Evolutionary conservation across 2,113 vertebrate species (phyloP).

Genomic region (Myanophis thanlyinensis): DNA sequence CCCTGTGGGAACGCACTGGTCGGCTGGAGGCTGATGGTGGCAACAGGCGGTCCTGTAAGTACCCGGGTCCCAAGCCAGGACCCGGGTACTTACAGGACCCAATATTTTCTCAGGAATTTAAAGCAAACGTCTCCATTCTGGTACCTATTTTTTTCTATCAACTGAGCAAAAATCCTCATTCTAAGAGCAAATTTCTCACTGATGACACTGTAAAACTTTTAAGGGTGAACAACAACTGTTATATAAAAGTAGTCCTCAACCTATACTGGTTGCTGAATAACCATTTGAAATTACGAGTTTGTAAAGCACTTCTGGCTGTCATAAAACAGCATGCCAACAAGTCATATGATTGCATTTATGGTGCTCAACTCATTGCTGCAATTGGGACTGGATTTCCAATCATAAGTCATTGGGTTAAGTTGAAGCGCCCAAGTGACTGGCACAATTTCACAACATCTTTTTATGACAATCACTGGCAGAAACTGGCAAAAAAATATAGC

Average conservation of each 20-base stretch:
- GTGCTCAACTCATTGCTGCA: not conserved
- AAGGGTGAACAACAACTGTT: not conserved
- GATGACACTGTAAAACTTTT: not conserved
- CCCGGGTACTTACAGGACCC: no score
- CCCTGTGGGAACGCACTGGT: no score
- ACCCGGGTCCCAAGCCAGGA: no score
- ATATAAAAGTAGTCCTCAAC: not conserved
- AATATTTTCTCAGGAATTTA: not conserved
- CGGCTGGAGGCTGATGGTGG: no score
- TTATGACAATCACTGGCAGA: no score
- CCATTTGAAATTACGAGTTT: not conserved
- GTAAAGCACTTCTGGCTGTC: not conserved
- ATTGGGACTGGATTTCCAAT: not conserved
- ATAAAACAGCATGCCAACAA: not conserved
- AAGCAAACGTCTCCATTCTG: not conserved
- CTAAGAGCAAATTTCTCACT: not conserved
- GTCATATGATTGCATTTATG: not conserved
- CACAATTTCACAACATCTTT: not conserved
- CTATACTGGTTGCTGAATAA: not conserved
- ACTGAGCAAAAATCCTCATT: not conserved
- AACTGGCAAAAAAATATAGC: no score
- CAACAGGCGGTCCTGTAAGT: no score
- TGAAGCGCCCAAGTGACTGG: not conserved
- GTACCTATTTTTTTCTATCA: not conserved
- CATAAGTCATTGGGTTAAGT: not conserved